Evolutionary conservation across 2,113 vertebrate species (phyloP).

Genomic region (Rutilus rutilus): DNA sequence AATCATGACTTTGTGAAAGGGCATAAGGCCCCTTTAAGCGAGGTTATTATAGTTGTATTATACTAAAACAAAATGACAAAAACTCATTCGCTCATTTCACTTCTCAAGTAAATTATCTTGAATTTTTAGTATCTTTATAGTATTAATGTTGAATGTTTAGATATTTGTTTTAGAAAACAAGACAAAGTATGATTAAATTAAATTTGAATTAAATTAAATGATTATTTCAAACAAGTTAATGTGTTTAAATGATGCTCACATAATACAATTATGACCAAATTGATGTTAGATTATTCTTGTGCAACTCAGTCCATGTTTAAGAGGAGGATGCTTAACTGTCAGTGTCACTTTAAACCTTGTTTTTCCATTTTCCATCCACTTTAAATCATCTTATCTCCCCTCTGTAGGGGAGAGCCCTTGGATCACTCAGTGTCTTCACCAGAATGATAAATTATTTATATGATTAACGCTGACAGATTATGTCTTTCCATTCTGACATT

Average conservation of each 20-base stretch:
- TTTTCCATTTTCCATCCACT: conserved; percentile 13
- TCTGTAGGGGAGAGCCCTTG: neutral
- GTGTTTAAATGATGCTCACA: neutral
- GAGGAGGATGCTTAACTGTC: neutral
- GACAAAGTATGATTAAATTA: too few species aligned
- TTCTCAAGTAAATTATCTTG: too few species aligned
- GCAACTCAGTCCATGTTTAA: neutral
- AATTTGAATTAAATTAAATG: too few species aligned
- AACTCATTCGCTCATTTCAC: too few species aligned
- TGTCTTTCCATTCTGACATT: conserved; percentile 35
- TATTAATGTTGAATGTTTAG: too few species aligned
- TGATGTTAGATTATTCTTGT: neutral
- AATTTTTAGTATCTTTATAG: too few species aligned
- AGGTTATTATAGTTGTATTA: too few species aligned
- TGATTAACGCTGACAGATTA: conserved; percentile 37
- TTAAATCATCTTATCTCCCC: neutral
- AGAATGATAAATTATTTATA: conserved; percentile 36
- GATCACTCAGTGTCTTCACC: conserved; percentile 14
- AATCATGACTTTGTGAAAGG: too few species aligned
- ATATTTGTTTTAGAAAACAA: too few species aligned
- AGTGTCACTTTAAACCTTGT: conserved; percentile 1
- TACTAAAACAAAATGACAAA: too few species aligned
- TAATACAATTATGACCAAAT: neutral
- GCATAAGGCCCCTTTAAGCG: too few species aligned
- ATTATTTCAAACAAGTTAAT: neutral